Percentiles rank a stretch among this genome's conserved stretches.
Evolutionary conservation across 2,797 vertebrate species (phyloP).

Genomic region (Basileuterus tristriatus): DNA sequence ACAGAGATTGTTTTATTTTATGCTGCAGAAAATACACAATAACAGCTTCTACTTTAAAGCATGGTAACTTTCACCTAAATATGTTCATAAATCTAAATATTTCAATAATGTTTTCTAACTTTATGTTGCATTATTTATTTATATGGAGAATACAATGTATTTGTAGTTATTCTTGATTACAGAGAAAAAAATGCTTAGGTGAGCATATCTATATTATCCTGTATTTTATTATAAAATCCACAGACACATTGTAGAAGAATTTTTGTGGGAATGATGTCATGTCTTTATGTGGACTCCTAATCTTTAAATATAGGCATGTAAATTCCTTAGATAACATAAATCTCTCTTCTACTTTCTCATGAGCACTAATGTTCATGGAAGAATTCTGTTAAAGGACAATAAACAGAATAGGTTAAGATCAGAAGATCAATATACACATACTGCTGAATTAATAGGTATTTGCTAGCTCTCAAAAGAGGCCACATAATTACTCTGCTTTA

Average conservation of each 20-base stretch:
- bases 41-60: neutral
- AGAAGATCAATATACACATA: slow-evolving; percentile 57
- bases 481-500: slow-evolving; percentile 35
- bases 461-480: slow-evolving; percentile 33
- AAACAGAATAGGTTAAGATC: slow-evolving; percentile 50
- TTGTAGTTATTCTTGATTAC: neutral
- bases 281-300: neutral
- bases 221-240: neutral
- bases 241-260: neutral
- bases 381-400: slow-evolving; percentile 53
- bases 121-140: neutral
- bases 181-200: neutral
- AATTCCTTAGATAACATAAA: neutral
- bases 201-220: neutral
- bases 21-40: neutral
- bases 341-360: neutral
- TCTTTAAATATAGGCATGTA: neutral
- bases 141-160: neutral
- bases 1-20: neutral
- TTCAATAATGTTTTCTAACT: neutral
- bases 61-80: neutral
- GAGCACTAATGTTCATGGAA: neutral
- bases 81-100: neutral
- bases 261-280: neutral
- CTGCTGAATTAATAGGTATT: slow-evolving; percentile 63